Evolutionary conservation across 2,888 invertebrate species (phyloP).

Genomic region (Drosophila prolongata): DNA sequence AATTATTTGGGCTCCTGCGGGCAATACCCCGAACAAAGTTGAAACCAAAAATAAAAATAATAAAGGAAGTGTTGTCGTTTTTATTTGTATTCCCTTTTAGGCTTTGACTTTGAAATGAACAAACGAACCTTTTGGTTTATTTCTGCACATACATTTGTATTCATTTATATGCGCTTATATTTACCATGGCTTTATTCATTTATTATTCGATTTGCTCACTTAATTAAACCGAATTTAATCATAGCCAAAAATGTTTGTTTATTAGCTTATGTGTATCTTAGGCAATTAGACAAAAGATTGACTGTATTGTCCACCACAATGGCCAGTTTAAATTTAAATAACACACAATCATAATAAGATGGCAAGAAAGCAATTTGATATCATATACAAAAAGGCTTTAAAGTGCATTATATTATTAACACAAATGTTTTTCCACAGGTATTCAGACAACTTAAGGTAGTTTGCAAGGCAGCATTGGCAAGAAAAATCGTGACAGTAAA

Average conservation of each 20-base stretch:
- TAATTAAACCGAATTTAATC: conserved; percentile 38
- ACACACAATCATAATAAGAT: conserved; percentile 12
- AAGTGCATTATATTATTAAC: not conserved
- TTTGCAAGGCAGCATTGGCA: too few relatives aligned
- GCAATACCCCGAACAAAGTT: conserved; percentile 25
- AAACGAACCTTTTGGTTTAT: conserved; percentile 7
- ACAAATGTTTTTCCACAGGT: not conserved
- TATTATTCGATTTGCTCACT: conserved; percentile 34
- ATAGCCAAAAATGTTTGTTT: conserved; percentile 25
- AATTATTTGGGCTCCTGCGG: conserved; percentile 45
- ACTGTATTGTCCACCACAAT: conserved; percentile 4
- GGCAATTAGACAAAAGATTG: conserved; percentile 19
- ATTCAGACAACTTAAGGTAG: not conserved
- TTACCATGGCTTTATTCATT: conserved; percentile 1
- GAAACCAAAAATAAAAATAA: conserved; percentile 24
- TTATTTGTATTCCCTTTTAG: conserved; percentile 47
- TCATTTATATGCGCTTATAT: conserved; percentile 4
- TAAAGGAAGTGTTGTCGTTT: conserved; percentile 51
- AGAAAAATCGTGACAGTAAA: too few relatives aligned
- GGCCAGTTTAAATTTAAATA: conserved; percentile 12
- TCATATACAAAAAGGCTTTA: not conserved
- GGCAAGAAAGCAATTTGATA: not conserved
- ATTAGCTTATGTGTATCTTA: conserved; percentile 24
- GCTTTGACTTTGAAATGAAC: conserved; percentile 33
- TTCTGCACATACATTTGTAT: not conserved